Conservation (phyloP, 2,888 invertebrate species). For the Incurvaria masculella region DNA sequence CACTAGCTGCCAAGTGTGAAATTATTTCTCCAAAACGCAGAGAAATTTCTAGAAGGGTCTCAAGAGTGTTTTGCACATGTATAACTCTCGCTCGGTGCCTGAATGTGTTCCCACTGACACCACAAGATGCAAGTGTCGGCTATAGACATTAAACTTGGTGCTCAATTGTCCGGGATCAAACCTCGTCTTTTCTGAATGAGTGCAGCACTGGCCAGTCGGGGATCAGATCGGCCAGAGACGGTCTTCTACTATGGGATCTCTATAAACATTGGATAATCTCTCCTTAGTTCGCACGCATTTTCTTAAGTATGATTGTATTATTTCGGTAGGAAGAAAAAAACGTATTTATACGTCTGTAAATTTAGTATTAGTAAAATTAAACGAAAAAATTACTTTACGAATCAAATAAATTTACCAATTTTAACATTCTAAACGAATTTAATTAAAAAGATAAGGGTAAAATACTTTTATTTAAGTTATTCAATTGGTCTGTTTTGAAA, state of each 20-base stretch:
- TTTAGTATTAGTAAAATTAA: too few species aligned
- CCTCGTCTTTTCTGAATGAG: slow-evolving; percentile 81
- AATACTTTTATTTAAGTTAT: too few species aligned
- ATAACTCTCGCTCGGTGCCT: slow-evolving; percentile 26
- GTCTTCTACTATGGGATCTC: slow-evolving; percentile 66
- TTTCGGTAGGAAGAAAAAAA: too few species aligned
- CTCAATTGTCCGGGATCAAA: slow-evolving; percentile 55
- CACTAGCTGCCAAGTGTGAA: too few species aligned
- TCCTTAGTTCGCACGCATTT: neutral
- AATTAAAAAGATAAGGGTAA: too few species aligned
- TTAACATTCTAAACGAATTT: too few species aligned
- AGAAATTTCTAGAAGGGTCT: neutral
- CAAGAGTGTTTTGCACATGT: slow-evolving; percentile 26
- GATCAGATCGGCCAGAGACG: slow-evolving; percentile 91
- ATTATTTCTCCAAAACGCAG: too few species aligned
- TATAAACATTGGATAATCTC: slow-evolving; percentile 28
- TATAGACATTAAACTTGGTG: slow-evolving; percentile 22
- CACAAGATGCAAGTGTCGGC: slow-evolving; percentile 47
- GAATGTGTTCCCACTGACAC: slow-evolving; percentile 21
- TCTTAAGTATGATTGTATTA: too few species aligned
- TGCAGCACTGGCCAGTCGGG: slow-evolving; percentile 94
- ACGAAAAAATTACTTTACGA: too few species aligned
- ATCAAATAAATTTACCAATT: too few species aligned
- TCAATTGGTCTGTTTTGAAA: too few species aligned
- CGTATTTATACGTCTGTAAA: too few species aligned